phyloP scores from a whole-genome alignment of 2,888 invertebrate genomes.

The Lasioglossum marginatum region DNA sequence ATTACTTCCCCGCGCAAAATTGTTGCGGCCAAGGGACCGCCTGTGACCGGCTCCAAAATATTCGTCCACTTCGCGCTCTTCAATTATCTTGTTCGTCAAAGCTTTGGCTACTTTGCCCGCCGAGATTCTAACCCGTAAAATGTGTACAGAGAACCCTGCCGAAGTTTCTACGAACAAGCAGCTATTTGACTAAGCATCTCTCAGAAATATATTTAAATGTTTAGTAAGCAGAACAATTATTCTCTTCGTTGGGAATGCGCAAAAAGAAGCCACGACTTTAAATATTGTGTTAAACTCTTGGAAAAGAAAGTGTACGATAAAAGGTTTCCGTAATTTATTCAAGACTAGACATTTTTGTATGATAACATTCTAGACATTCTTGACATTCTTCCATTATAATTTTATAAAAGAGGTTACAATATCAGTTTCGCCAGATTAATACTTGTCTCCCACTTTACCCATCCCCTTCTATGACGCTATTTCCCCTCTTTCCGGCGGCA shows the following conservation, averaged over 20 bases:
- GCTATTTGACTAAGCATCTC: not conserved
- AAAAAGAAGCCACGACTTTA: not conserved
- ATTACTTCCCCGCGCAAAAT: constrained; percentile 78
- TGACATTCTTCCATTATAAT: too few species aligned
- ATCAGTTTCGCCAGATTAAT: too few species aligned
- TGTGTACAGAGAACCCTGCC: not conserved
- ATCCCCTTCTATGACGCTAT: too few species aligned
- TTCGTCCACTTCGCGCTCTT: constrained; percentile 3
- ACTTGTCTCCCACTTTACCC: too few species aligned
- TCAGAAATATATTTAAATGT: not conserved
- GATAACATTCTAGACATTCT: too few species aligned
- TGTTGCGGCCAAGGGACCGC: constrained; percentile 51
- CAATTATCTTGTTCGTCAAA: constrained; percentile 3
- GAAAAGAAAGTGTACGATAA: not conserved
- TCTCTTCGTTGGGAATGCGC: not conserved
- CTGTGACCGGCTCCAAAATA: constrained; percentile 23
- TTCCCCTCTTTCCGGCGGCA: too few species aligned
- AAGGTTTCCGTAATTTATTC: not conserved
- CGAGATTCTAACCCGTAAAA: not conserved
- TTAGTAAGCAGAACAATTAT: not conserved
- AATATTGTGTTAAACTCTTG: not conserved
- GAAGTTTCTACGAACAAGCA: not conserved
- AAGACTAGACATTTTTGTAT: not conserved
- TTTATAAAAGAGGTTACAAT: too few species aligned
- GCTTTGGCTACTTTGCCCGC: not conserved